A percentile compares a stretch with the other conserved stretches of the same genome.
These are phyloP conservation scores for Tetanocera ferruginea DNA, from an alignment of 2,888 invertebrate species.

Conservation along the genomic window DNA sequence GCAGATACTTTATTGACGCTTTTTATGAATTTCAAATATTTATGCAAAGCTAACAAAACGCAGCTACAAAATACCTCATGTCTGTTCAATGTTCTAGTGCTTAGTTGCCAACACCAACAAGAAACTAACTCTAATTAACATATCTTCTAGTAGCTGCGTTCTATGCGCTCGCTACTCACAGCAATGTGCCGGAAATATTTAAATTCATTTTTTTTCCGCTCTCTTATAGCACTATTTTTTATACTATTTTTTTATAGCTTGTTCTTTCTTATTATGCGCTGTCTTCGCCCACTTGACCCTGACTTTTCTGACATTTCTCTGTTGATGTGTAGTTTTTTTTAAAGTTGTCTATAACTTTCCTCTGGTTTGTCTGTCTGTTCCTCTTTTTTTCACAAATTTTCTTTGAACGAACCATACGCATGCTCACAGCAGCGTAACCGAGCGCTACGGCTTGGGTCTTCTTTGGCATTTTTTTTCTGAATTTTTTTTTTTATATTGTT, in stretches of 20 bases:
- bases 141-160: neutral
- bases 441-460: neutral
- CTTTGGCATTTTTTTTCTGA: neutral
- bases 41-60: neutral
- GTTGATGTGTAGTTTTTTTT: neutral
- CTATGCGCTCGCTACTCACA: neutral
- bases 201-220: neutral
- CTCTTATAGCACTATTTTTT: neutral
- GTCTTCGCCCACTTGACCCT: neutral
- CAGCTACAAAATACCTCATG: neutral
- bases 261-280: neutral
- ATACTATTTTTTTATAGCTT: neutral
- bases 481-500: constrained; percentile 11
- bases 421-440: constrained; percentile 24
- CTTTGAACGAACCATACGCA: neutral
- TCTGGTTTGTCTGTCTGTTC: neutral
- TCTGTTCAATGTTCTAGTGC: neutral
- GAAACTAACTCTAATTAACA: constrained; percentile 9
- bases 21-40: constrained; percentile 1
- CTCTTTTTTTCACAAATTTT: neutral
- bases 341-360: neutral
- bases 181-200: constrained; percentile 9
- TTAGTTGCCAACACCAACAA: neutral
- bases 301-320: neutral
- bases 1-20: constrained; percentile 2